A percentile compares a stretch with the other conserved stretches of the same genome.
Evolutionary conservation across 1,140 invertebrate species (phyloP).

Genomic region (Cydia fagiglandana): DNA sequence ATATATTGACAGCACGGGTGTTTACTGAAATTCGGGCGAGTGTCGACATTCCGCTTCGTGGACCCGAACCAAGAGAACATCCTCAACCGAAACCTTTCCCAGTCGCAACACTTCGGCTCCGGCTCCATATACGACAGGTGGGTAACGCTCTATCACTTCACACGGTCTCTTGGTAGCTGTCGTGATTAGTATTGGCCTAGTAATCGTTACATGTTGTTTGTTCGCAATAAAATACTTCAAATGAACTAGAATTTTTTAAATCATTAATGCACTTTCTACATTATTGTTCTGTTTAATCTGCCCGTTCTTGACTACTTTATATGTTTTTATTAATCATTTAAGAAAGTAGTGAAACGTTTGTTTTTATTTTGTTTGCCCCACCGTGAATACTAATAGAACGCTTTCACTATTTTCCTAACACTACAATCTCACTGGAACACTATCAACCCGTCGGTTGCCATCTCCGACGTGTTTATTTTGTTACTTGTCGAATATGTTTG

Average conservation of each 20-base stretch:
- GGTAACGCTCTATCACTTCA: conserved; percentile 33
- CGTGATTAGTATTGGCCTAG: conserved; percentile 47
- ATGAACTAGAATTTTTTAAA: conserved; percentile 30
- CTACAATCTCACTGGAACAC: background rate
- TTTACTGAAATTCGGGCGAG: conserved; percentile 93
- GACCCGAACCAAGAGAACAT: conserved; percentile 94
- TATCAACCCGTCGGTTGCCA: conserved; percentile 28
- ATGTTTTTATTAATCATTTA: conserved; percentile 30
- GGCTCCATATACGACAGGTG: conserved; percentile 89
- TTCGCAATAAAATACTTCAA: conserved; percentile 17
- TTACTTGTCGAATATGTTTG: conserved; percentile 66
- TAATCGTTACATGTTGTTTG: conserved; percentile 36
- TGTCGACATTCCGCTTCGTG: conserved; percentile 95
- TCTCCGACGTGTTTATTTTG: conserved; percentile 53
- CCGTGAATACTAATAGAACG: conserved; percentile 12
- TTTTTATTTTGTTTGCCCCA: conserved; percentile 4
- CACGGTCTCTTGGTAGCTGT: conserved; percentile 42
- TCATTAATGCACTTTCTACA: conserved; percentile 44
- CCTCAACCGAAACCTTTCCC: conserved; percentile 81
- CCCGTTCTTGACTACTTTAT: conserved; percentile 29
- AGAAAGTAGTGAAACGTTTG: conserved; percentile 24
- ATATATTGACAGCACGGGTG: conserved; percentile 85
- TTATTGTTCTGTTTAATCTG: conserved; percentile 39
- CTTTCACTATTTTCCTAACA: conserved; percentile 32
- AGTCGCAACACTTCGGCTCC: conserved; percentile 85